Conservation (phyloP, 1,140 invertebrate genomes). For the Cherax destructor region DNA sequence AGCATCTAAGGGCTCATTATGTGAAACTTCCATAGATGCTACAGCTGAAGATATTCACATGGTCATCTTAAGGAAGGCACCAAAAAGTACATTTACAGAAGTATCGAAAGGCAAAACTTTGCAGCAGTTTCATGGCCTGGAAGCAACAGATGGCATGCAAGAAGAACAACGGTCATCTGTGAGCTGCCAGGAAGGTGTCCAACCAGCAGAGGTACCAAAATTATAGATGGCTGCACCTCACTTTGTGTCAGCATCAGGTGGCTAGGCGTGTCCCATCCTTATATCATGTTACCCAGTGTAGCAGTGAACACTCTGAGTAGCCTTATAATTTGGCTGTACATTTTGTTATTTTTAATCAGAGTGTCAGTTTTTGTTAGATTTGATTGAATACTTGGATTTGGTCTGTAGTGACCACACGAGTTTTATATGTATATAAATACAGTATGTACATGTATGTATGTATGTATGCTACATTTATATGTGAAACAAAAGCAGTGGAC, state of each 20-base stretch:
- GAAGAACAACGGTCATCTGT: constrained; percentile 16
- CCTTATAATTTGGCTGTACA: not conserved
- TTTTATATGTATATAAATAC: constrained; percentile 1
- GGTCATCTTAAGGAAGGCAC: not conserved
- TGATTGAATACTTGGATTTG: not conserved
- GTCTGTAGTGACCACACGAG: not conserved
- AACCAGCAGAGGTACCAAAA: constrained; percentile 31
- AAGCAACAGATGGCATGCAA: not conserved
- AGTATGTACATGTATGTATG: not conserved
- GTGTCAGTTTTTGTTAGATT: not conserved
- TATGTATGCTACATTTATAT: not conserved
- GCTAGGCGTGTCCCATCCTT: constrained; percentile 30
- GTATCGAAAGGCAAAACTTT: not conserved
- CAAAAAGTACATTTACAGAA: not conserved
- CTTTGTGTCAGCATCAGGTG: constrained; percentile 50
- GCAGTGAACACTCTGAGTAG: constrained; percentile 22
- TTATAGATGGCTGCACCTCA: constrained; percentile 19
- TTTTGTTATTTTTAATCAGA: not conserved
- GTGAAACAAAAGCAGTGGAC: too few species aligned
- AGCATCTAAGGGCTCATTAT: not conserved
- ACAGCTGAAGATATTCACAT: not conserved
- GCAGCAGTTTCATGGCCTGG: not conserved
- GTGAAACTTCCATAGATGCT: not conserved
- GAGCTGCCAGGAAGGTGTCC: not conserved
- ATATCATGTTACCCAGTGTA: constrained; percentile 54